Base-by-base conservation (phyloP, 2,113 vertebrate species). In the Bombycilla garrulus region DNA sequence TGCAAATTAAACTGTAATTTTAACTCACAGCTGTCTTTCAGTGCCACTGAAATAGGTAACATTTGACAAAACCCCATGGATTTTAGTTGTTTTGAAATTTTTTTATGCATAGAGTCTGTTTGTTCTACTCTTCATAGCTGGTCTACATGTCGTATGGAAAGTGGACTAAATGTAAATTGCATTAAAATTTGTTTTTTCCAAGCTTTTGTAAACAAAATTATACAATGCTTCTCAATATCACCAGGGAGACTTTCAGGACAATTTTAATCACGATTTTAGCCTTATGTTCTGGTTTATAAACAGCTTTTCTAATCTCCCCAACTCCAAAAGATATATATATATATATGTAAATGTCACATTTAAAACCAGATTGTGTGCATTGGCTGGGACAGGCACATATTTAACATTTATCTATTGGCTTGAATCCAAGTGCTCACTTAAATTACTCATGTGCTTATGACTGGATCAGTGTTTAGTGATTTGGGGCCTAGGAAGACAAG, bases 271-370 rank as follows among this genome's bases (percentile, higher is more conserved):
- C 0, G 36, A 72, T 61, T 95, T 91, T 79, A 82, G 53, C 66
- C 78, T 94, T 85, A 84, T 91, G 44, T 87, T 94, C 85, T 87
- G 29, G 11, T 67, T 93, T 94, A 87, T 69, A 79, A 96, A 95
- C 73, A 94, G 36, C 33, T 90, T 90, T 93, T 72, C n/a, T 80
- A n/a, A 44, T 45, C 61, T 76, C n/a, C 7, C 2, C 19, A 91
- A 81, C 77, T 79, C 62, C 53, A 84, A 91, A 74, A 86, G 6
- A 86, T 14, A 57, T 26, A 87, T 47, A 58, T 47, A 58, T 65
- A 66, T n/a, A 31, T 81, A 54, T 91, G 81, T 72, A 95, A 94
- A 97, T 91, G 94, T 95, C 94, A 90, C 91, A 91, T 93, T 93
- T 70, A 92, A 64, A 72, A 93, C 70, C 95, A 96, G 91, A 95